phyloP scores from a whole-genome alignment of 1,140 invertebrate species.

The Cydia pomonella region DNA sequence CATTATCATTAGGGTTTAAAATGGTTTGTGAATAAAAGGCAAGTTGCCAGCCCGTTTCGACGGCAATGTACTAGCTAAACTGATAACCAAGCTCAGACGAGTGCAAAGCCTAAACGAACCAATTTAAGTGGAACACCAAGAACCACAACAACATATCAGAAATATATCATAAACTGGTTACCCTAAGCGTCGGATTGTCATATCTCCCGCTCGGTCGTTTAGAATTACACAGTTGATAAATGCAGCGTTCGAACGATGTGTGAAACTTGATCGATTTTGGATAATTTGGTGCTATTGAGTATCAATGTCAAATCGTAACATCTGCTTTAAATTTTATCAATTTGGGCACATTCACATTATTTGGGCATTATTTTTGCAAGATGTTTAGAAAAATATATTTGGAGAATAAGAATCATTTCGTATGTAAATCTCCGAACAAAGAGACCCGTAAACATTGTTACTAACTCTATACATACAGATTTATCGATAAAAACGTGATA shows the following conservation, averaged over 20 bases:
- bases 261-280: constrained; percentile 8
- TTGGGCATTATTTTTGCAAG: no score
- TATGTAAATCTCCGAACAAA: no score
- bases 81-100: not conserved
- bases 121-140: not conserved
- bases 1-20: no score
- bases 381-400: no score
- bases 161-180: not conserved
- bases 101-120: not conserved
- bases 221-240: not conserved
- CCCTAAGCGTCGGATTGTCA: no score
- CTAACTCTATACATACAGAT: no score
- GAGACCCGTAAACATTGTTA: no score
- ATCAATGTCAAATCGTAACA: not conserved
- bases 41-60: not conserved
- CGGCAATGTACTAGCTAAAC: not conserved
- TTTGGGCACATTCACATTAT: no score
- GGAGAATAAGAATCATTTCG: no score
- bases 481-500: no score
- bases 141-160: not conserved
- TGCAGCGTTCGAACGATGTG: not conserved
- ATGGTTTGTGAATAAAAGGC: not conserved
- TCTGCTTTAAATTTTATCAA: not conserved
- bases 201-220: not conserved
- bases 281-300: not conserved